phyloP scores from a whole-genome alignment of 1,140 invertebrate species.

The Helicoverpa armigera region DNA sequence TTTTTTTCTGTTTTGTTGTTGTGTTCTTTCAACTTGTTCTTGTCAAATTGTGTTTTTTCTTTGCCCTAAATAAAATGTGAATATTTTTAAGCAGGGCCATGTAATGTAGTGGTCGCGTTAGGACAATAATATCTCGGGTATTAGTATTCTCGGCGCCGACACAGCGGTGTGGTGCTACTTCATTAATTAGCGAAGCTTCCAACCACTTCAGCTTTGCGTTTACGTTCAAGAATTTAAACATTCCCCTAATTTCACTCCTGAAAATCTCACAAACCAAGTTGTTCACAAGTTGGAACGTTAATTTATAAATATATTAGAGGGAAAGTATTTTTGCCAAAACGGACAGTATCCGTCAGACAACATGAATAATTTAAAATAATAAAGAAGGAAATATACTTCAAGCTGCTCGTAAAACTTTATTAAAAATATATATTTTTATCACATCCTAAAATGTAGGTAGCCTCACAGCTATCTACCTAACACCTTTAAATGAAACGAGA shows the following conservation, averaged over 20 bases:
- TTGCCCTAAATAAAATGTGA: not conserved
- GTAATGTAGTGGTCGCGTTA: slow-evolving; percentile 13
- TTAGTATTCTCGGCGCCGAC: slow-evolving; percentile 63
- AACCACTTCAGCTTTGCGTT: slow-evolving; percentile 59
- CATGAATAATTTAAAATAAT: slow-evolving; percentile 46
- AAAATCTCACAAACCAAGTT: slow-evolving; percentile 56
- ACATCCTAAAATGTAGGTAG: slow-evolving; percentile 37
- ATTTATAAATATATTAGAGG: slow-evolving; percentile 37
- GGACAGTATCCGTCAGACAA: slow-evolving; percentile 31
- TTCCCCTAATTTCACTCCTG: slow-evolving; percentile 55
- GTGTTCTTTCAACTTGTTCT: no score
- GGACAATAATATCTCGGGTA: slow-evolving; percentile 54
- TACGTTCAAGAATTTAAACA: slow-evolving; percentile 64
- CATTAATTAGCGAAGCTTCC: slow-evolving; percentile 70
- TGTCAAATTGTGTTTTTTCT: not conserved
- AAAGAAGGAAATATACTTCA: slow-evolving; percentile 36
- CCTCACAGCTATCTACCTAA: slow-evolving; percentile 17
- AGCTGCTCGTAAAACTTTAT: slow-evolving; percentile 33
- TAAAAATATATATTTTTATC: slow-evolving; percentile 47
- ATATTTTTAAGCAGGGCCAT: not conserved
- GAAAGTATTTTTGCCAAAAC: slow-evolving; percentile 28
- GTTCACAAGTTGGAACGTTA: slow-evolving; percentile 30
- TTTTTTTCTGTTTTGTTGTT: no score
- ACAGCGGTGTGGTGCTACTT: slow-evolving; percentile 56
- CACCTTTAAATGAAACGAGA: slow-evolving; percentile 26